These are phyloP conservation scores for Drosophila seguyi DNA, from an alignment of 1,140 invertebrate species.

Conservation along the genomic window DNA sequence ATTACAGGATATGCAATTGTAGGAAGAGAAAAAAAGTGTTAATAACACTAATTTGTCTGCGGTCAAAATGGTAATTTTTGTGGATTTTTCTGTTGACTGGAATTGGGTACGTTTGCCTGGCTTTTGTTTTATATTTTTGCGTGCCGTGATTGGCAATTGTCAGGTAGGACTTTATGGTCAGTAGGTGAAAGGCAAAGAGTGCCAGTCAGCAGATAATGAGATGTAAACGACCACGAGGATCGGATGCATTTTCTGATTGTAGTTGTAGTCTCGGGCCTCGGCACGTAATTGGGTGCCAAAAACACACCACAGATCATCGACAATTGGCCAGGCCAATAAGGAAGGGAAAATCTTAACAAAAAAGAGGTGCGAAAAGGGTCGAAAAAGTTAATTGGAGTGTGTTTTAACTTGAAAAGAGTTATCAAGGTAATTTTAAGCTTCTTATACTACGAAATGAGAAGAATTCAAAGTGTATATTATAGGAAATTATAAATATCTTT, in stretches of 20 bases:
- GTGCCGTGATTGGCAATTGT: slow-evolving; percentile 60
- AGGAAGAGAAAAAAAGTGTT: slow-evolving; percentile 60
- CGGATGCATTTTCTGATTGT: slow-evolving; percentile 39
- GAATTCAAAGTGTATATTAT: neutral
- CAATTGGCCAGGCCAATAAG: slow-evolving; percentile 37
- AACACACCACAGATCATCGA: slow-evolving; percentile 40
- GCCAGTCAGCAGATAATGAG: slow-evolving; percentile 55
- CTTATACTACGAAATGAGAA: no score
- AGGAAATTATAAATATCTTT: neutral
- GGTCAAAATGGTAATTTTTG: slow-evolving; percentile 68
- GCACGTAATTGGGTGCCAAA: slow-evolving; percentile 59
- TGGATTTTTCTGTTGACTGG: slow-evolving; percentile 58
- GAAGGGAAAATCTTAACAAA: slow-evolving; percentile 14
- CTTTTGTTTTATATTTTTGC: slow-evolving; percentile 54
- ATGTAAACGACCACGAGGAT: slow-evolving; percentile 54
- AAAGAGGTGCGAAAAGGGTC: slow-evolving; percentile 50
- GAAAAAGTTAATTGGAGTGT: slow-evolving; percentile 31
- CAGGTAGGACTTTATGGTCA: slow-evolving; percentile 53
- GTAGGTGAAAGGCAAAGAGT: slow-evolving; percentile 61
- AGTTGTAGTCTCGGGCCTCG: slow-evolving; percentile 6
- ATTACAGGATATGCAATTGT: slow-evolving; percentile 25
- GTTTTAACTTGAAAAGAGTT: slow-evolving; percentile 22
- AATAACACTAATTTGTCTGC: slow-evolving; percentile 68
- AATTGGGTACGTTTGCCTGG: slow-evolving; percentile 40
- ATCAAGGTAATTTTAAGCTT: neutral